phyloP scores from a whole-genome alignment of 1,140 invertebrate species.

The Thaumetopoea pityocampa region DNA sequence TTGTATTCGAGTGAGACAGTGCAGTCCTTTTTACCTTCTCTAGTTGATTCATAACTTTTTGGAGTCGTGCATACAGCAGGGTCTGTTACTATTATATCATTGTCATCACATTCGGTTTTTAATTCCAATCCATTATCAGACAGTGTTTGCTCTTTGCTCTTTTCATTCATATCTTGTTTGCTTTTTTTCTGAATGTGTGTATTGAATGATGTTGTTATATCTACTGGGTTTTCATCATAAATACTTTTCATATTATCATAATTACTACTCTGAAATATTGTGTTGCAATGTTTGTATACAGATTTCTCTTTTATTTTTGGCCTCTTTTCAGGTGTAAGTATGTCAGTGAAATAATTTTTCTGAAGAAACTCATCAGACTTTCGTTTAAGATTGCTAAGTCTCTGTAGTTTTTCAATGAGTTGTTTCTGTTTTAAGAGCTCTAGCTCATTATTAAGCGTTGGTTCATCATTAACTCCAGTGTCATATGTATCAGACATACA shows the following conservation, averaged over 20 bases:
- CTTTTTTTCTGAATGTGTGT: conserved; percentile 38
- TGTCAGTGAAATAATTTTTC: conserved; percentile 57
- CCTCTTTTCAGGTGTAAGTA: conserved; percentile 57
- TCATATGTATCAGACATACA: conserved; percentile 48
- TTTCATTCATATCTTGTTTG: conserved; percentile 40
- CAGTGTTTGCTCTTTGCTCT: conserved; percentile 35
- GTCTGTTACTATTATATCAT: conserved; percentile 63
- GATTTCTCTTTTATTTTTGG: conserved; percentile 62
- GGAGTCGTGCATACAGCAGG: conserved; percentile 60
- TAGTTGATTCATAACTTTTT: conserved; percentile 50
- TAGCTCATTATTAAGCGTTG: conserved; percentile 42
- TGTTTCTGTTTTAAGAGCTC: conserved; percentile 59
- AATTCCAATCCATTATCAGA: conserved; percentile 42
- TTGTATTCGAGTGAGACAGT: conserved; percentile 48
- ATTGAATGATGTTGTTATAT: conserved; percentile 52
- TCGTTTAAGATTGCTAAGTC: conserved; percentile 64
- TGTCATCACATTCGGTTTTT: conserved; percentile 69
- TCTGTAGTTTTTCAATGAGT: conserved; percentile 65
- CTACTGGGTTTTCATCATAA: conserved; percentile 58
- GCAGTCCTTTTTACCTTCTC: conserved; percentile 50
- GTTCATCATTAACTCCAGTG: conserved; percentile 39
- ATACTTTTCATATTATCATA: conserved; percentile 59
- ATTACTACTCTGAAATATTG: conserved; percentile 36
- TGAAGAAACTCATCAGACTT: conserved; percentile 70
- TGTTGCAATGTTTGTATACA: conserved; percentile 48